A percentile compares a stretch with the other conserved stretches of the same genome.
These are phyloP conservation scores for Chitala chitala DNA, from an alignment of 2,113 vertebrate species.

Conservation along the genomic window DNA sequence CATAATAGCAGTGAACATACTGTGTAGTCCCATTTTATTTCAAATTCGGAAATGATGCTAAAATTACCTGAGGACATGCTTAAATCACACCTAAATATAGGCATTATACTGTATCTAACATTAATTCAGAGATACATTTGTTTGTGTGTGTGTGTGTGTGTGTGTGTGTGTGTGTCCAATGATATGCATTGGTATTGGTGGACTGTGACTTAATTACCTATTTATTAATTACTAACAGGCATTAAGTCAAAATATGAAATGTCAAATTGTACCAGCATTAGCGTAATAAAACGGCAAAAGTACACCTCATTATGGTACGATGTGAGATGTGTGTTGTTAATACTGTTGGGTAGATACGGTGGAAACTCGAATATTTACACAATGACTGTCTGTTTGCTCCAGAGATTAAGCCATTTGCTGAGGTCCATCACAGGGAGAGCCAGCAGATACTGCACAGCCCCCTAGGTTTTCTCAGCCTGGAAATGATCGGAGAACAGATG, in stretches of 20 bases:
- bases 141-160: no score
- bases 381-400: slow-evolving; percentile 41
- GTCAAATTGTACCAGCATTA: slow-evolving; percentile 39
- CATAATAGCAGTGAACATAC: no score
- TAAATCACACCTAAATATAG: no score
- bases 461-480: slow-evolving; percentile 36
- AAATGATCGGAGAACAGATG: slow-evolving; percentile 63
- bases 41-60: no score
- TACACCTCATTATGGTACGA: slow-evolving; percentile 38
- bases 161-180: no score
- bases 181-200: slow-evolving; percentile 39
- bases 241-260: slow-evolving; percentile 40
- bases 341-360: no score
- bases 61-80: no score
- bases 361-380: slow-evolving; percentile 7
- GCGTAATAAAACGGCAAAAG: slow-evolving; percentile 42
- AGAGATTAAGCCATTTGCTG: slow-evolving; percentile 40
- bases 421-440: slow-evolving; percentile 36
- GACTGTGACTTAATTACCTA: slow-evolving; percentile 59
- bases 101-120: no score
- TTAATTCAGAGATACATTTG: no score
- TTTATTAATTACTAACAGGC: no score
- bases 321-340: slow-evolving; percentile 44
- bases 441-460: slow-evolving; percentile 15
- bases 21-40: no score